Evolutionary conservation across 2,797 vertebrate species (phyloP).

Genomic region (Labeo calbasu): DNA sequence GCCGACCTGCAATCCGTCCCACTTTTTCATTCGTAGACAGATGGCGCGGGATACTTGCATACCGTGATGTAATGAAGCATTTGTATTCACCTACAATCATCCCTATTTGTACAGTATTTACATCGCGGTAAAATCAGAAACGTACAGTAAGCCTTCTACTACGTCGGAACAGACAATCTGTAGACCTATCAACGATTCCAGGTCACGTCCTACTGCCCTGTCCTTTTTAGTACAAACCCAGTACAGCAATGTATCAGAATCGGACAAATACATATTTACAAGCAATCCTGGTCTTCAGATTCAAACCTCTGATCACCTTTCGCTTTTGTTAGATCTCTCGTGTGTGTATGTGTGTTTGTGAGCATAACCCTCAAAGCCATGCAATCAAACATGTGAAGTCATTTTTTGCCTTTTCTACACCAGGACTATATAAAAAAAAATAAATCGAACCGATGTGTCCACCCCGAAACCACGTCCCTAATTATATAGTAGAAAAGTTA

Average conservation of each 20-base stretch:
- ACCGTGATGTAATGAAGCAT: slow-evolving; percentile 52
- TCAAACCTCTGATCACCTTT: slow-evolving; percentile 59
- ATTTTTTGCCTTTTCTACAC: slow-evolving; percentile 70
- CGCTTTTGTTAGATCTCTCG: slow-evolving; percentile 58
- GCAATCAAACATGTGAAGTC: slow-evolving; percentile 81
- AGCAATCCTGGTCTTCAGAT: slow-evolving; percentile 62
- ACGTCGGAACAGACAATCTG: slow-evolving; percentile 56
- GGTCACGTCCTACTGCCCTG: slow-evolving; percentile 73
- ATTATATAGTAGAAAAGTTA: slow-evolving; percentile 77
- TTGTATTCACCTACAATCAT: slow-evolving; percentile 53
- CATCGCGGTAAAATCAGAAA: slow-evolving; percentile 57
- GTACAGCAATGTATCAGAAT: slow-evolving; percentile 70
- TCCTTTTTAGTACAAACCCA: slow-evolving; percentile 77
- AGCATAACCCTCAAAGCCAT: slow-evolving; percentile 77
- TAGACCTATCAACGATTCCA: slow-evolving; percentile 70
- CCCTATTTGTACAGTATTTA: slow-evolving; percentile 64
- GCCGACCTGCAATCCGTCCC: slow-evolving; percentile 48
- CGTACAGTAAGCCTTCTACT: slow-evolving; percentile 51
- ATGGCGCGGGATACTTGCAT: slow-evolving; percentile 47
- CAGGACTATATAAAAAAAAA: slow-evolving; percentile 52
- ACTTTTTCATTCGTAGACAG: slow-evolving; percentile 46
- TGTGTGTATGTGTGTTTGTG: slow-evolving; percentile 65
- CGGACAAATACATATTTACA: slow-evolving; percentile 82
- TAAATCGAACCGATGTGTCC: slow-evolving; percentile 70
- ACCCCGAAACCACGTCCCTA: slow-evolving; percentile 67